phyloP scores from a whole-genome alignment of 2,797 vertebrate genomes.

The Pangasius sanitwongsei region DNA sequence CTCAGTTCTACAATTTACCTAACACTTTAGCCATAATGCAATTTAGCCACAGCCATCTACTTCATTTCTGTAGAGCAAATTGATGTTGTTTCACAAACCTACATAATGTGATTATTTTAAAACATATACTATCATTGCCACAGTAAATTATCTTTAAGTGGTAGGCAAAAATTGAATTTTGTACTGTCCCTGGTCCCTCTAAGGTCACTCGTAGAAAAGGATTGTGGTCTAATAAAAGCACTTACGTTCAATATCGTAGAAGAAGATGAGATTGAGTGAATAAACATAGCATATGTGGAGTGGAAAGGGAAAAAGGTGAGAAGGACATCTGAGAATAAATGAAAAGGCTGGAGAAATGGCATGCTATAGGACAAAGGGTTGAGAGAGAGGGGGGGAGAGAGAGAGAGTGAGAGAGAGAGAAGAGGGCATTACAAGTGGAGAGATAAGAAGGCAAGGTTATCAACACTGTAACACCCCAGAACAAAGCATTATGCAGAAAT shows the following conservation, averaged over 20 bases:
- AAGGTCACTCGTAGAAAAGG: neutral
- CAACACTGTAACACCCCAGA: slow-evolving; percentile 18
- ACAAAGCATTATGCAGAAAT: slow-evolving; percentile 9
- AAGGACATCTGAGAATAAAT: slow-evolving; percentile 63
- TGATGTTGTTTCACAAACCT: slow-evolving; percentile 11
- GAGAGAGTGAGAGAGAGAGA: slow-evolving; percentile 24
- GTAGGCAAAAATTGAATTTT: slow-evolving; percentile 1
- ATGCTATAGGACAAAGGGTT: slow-evolving; percentile 15
- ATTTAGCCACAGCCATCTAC: slow-evolving; percentile 1
- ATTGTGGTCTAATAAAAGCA: neutral
- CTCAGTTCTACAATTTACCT: neutral
- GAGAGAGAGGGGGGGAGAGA: slow-evolving; percentile 13
- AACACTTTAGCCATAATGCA: neutral
- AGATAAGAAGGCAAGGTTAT: slow-evolving; percentile 31
- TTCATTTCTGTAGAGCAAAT: slow-evolving; percentile 10
- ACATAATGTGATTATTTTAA: slow-evolving; percentile 13
- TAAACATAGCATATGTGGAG: slow-evolving; percentile 8
- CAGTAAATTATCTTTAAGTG: neutral
- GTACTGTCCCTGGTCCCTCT: neutral
- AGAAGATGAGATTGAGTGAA: neutral
- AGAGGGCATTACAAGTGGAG: neutral
- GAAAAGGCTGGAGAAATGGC: slow-evolving; percentile 63
- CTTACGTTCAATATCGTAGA: slow-evolving; percentile 4
- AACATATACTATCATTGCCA: neutral
- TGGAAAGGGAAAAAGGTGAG: slow-evolving; percentile 29